Evolutionary conservation across 2,113 vertebrate species (phyloP), one percentile per base, ranked within the genome.

Genomic region (Dromiciops gliroides): DNA sequence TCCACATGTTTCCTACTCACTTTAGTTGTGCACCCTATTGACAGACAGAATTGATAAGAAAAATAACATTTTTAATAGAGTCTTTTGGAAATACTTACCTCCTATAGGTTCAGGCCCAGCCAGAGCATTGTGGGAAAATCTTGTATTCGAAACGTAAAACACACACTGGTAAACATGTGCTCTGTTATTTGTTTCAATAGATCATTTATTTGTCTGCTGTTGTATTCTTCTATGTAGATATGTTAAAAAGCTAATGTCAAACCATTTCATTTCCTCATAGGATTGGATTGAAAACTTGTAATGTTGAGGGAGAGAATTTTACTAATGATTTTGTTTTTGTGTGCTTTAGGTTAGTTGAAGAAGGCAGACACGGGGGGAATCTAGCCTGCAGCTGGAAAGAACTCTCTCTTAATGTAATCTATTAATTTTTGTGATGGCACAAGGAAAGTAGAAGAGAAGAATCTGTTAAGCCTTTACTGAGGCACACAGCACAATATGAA

Each of bases 381-480:
- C n/a, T 96, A 75, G n/a, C 92, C 94, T 96, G 95, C 89, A 94
- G 44, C 26, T 89, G 28, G 90, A 51, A 56, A 89, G 67, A 88
- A 50, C 19, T 44, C 25, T 51, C 50, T 53, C 37, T 53, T n/a
- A 75, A 92, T n/a, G 51, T 67, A 95, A 47, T n/a, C 67, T 83
- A 83, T 83, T 83, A 83, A 83, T 83, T 83, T 83, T 83, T 83
- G 67, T 83, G 60, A 48, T 89, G 91, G 14, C 6, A 90, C 52
- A 51, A 51, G 3, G 25, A 83, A 83, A 93, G 25, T 50, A 48
- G 11, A 91, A 92, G 7, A 92, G 56, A 95, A 8, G 44, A 88
- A 90, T 94, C 51, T 91, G 23, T 60, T 90, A 93, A 95, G 89
- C 51, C 11, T 95, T 90, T 94, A 83, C 50, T 92, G 94, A 96